Evolutionary conservation across 1,140 invertebrate genomes (phyloP).

Genomic region (Mamestra configurata): DNA sequence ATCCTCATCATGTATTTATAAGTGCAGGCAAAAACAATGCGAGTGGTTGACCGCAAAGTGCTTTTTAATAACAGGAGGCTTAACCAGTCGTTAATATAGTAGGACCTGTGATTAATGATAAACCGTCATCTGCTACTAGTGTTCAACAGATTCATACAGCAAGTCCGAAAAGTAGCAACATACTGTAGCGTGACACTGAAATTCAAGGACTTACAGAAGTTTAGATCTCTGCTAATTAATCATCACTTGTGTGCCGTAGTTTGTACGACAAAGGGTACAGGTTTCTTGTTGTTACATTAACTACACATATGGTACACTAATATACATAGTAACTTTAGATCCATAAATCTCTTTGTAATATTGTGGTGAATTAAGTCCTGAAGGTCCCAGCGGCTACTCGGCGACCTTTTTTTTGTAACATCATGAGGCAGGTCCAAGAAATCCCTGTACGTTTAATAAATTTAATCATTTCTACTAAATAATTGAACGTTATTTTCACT

Average conservation of each 20-base stretch:
- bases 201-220: constrained; percentile 41
- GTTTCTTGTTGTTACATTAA: neutral
- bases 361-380: neutral
- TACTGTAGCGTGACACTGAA: constrained; percentile 40
- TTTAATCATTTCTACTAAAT: neutral
- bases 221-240: constrained; percentile 9
- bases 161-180: constrained; percentile 16
- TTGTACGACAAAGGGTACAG: neutral
- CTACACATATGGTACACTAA: neutral
- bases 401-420: constrained; percentile 15
- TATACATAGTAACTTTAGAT: neutral
- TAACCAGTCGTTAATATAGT: constrained; percentile 18
- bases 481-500: neutral
- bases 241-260: neutral
- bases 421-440: neutral
- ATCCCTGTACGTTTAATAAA: neutral
- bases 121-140: constrained; percentile 18
- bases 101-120: constrained; percentile 17
- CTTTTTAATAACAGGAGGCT: constrained; percentile 45
- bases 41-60: constrained; percentile 33
- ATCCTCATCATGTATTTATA: constrained; percentile 14
- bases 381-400: neutral
- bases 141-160: constrained; percentile 11
- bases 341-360: constrained; percentile 6
- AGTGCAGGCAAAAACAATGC: constrained; percentile 36